These are phyloP conservation scores for Mantis religiosa DNA, from an alignment of 2,888 invertebrate genomes.

Conservation along the genomic window DNA sequence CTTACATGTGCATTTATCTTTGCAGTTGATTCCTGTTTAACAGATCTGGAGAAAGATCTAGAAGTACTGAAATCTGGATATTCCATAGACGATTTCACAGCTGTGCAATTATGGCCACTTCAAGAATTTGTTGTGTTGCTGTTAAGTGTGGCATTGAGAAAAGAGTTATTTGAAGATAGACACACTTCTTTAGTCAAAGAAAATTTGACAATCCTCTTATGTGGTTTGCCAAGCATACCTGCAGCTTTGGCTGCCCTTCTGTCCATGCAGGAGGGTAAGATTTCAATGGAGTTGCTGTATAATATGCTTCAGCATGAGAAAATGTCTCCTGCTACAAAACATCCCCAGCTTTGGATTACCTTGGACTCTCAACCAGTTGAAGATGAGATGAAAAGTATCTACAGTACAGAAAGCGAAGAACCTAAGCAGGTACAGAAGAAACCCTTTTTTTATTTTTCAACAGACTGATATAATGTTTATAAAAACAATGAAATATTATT, in stretches of 20 bases:
- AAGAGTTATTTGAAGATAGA: neutral
- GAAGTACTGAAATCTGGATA: neutral
- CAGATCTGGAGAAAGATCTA: neutral
- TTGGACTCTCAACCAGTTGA: neutral
- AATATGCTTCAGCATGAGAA: neutral
- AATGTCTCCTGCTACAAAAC: neutral
- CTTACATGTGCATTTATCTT: neutral
- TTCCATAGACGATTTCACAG: neutral
- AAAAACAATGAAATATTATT: too few relatives aligned
- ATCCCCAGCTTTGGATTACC: neutral
- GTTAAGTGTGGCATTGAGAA: neutral
- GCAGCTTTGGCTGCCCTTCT: neutral
- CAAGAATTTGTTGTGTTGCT: neutral
- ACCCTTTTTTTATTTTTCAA: too few relatives aligned
- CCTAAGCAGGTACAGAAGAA: neutral
- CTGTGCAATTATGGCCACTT: conserved; percentile 51
- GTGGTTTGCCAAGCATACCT: neutral
- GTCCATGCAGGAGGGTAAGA: neutral
- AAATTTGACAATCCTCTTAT: neutral
- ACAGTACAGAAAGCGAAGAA: neutral
- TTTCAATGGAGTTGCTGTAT: neutral
- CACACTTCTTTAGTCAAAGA: neutral
- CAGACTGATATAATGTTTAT: too few relatives aligned
- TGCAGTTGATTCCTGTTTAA: neutral
- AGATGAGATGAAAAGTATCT: neutral